Evolutionary conservation across 2,113 vertebrate species (phyloP), one percentile per base, ranked within the genome.

Genomic region (Solea solea): DNA sequence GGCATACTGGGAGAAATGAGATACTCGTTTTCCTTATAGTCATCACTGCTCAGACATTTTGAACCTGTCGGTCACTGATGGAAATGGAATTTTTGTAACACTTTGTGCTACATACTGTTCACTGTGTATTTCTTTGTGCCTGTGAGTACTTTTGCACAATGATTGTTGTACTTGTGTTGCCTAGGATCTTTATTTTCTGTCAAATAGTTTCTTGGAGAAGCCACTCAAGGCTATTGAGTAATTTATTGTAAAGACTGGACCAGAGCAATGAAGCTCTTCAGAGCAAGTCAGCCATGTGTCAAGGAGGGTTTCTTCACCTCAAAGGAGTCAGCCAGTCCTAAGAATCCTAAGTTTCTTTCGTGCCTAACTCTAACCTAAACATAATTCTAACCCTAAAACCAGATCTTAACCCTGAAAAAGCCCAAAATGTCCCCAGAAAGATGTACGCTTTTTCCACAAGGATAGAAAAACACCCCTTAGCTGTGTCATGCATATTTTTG

Each of bases 311-410:
- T 76, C 40, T 80, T 71, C 64, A 71, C 57, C 62, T 83, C 61
- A 78, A 64, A 77, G 57, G 79, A 84, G 46, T 62, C 53, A 81
- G 52, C 64, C 70, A 83, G 60, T 21, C n/a, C n/a, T n/a, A n/a
- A n/a, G n/a, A n/a, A n/a, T n/a, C n/a, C n/a, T n/a, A n/a, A n/a
- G 21, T 21, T 21, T 21, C 21, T 21, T 21, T 21, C 1, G 21
- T 21, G 21, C 21, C 21, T 21, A 21, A 21, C 21, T 21, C 21
- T 21, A 21, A 21, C 21, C 21, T 21, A 21, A 21, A 21, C 21
- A 21, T 21, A 21, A 21, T 21, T 21, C 21, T 21, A 21, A 21
- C 21, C 21, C 21, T 21, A 21, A 21, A 21, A 21, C 21, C 21
- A 21, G 21, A 21, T 21, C 21, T 21, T 21, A 21, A 21, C 21